Percentiles rank a stretch among this genome's conserved stretches.
Evolutionary conservation across 2,888 invertebrate genomes (phyloP).

Genomic region (Belgica antarctica): DNA sequence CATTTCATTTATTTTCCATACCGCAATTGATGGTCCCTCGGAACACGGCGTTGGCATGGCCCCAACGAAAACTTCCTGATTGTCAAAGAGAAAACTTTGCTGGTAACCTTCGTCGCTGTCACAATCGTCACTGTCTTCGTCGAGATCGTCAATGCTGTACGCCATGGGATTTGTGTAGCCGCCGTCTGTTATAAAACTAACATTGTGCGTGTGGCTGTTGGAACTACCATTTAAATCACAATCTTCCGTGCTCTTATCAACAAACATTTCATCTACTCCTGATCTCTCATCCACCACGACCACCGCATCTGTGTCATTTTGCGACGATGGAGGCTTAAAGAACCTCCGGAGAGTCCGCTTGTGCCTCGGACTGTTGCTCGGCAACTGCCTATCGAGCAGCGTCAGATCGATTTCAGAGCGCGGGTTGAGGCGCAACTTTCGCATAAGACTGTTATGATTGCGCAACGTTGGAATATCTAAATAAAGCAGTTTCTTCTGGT

Average conservation of each 20-base stretch:
- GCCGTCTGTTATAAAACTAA: slow-evolving; percentile 27
- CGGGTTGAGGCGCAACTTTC: slow-evolving; percentile 35
- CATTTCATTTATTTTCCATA: slow-evolving; percentile 49
- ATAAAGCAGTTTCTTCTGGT: slow-evolving; percentile 55
- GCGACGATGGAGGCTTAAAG: neutral
- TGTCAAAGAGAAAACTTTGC: slow-evolving; percentile 8
- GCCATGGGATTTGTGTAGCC: slow-evolving; percentile 37
- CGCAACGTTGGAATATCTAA: slow-evolving; percentile 53
- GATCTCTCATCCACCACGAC: slow-evolving; percentile 39
- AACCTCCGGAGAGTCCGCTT: slow-evolving; percentile 19
- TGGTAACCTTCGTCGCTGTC: slow-evolving; percentile 19
- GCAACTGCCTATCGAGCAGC: neutral
- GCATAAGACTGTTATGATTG: slow-evolving; percentile 39
- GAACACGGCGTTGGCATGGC: slow-evolving; percentile 56
- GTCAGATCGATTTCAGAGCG: slow-evolving; percentile 32
- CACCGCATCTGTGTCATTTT: neutral
- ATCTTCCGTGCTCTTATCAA: slow-evolving; percentile 31
- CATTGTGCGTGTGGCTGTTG: slow-evolving; percentile 20
- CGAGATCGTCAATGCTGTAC: slow-evolving; percentile 45
- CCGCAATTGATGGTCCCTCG: slow-evolving; percentile 56
- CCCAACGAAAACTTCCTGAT: slow-evolving; percentile 53
- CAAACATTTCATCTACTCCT: slow-evolving; percentile 41
- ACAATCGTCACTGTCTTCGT: slow-evolving; percentile 34
- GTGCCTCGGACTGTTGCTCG: slow-evolving; percentile 24
- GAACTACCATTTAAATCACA: slow-evolving; percentile 29